Base-by-base conservation (phyloP, 64 coral and sea anemone species). In the Acropora yongei region DNA sequence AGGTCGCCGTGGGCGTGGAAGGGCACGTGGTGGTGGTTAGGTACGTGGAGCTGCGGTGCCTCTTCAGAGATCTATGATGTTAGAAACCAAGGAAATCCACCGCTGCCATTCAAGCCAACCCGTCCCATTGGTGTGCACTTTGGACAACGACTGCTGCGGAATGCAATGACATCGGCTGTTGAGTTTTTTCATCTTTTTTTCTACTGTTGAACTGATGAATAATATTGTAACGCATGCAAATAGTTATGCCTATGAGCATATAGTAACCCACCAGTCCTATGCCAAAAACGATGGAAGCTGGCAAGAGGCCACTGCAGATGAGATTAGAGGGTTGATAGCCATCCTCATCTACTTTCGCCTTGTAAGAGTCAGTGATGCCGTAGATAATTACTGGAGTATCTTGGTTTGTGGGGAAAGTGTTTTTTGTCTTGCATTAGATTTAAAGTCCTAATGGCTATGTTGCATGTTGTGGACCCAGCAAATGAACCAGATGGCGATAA, bases 281-380 rank as follows among this genome's bases (percentile, higher is more conserved):
- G 80, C 80, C 18, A 18, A 58, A 30, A 60, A 9, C 4, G 60
- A 92, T 67, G 90, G 90, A 44, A 92, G 90, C 90, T 92, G 90
- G 90, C 17, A 14, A 79, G 90, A 92, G 48, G 76, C 45, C 82
- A 79, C 57, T 75, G 3, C 80, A 67, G 72, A 92, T 8, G 82
- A 92, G 84, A 92, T 92, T 17, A 68, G 68, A 41, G 20, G 84
- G 57, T 45, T 92, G 14, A 92, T 92, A 7, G 90, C 90, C 18
- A 18, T 87, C 30, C 41, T 78, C 50, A 87, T 92, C 77, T 92
- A 92, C 68, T 92, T 92, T 92, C 82, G 90, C 18, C 74, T 92
- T 92, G 74, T 92, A 49, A 61, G 44, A 45, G 90, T 92, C 14
- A 39, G 72, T 39, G 14, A 30, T 9, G 10, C 6, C 72, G 72